phyloP scores from a whole-genome alignment of 2,113 vertebrate species.

The Azemiops feae region DNA sequence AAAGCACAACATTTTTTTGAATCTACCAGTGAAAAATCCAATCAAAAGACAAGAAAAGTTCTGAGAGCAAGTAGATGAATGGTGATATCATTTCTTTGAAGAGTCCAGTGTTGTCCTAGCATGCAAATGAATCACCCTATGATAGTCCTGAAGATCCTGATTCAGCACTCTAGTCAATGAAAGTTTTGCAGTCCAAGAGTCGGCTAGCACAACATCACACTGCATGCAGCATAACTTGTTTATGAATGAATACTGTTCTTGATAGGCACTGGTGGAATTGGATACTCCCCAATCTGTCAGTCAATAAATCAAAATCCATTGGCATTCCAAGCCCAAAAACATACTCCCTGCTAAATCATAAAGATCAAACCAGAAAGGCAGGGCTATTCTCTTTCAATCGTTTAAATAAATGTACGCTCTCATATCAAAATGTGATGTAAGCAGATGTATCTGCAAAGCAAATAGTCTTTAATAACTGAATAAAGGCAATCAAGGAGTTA shows the following conservation, averaged over 20 bases:
- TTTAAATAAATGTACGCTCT: neutral
- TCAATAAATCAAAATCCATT: too few relatives aligned
- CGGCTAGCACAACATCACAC: neutral
- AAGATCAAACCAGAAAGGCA: neutral
- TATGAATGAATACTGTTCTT: too few relatives aligned
- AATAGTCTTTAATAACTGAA: neutral
- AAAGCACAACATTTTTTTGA: neutral
- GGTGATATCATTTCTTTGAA: neutral
- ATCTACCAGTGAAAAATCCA: neutral
- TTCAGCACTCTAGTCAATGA: neutral
- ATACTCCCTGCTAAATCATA: neutral
- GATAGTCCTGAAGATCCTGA: neutral
- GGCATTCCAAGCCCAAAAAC: neutral
- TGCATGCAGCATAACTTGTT: too few relatives aligned
- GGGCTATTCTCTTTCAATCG: neutral
- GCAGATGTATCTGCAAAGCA: neutral
- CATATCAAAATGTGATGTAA: neutral
- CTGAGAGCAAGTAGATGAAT: neutral
- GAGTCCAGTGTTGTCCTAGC: too few relatives aligned
- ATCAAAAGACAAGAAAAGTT: neutral
- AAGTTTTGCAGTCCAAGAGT: neutral
- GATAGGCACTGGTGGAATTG: too few relatives aligned
- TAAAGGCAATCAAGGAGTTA: neutral
- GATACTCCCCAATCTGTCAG: too few relatives aligned
- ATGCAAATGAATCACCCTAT: neutral